These are phyloP conservation scores for Cheilinus undulatus DNA, from an alignment of 2,113 vertebrate genomes.

Conservation along the genomic window DNA sequence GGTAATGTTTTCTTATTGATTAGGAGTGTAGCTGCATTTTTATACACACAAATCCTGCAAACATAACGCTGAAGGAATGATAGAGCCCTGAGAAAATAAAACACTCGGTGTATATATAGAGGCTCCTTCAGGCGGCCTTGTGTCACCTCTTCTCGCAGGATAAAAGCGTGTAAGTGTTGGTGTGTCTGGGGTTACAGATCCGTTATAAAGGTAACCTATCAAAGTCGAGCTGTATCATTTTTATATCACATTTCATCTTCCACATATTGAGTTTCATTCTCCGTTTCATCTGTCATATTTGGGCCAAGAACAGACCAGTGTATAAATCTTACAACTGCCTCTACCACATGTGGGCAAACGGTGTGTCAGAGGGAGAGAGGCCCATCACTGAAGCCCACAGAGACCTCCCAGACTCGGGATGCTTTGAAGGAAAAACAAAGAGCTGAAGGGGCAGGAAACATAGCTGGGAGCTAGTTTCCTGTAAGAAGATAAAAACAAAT, in stretches of 20 bases:
- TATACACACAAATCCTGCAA: slow-evolving; percentile 19
- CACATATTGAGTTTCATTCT: slow-evolving; percentile 40
- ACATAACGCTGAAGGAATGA: not conserved
- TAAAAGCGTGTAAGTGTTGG: not conserved
- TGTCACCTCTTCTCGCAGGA: not conserved
- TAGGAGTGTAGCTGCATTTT: slow-evolving; percentile 39
- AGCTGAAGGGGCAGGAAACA: slow-evolving; percentile 14
- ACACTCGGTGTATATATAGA: slow-evolving; percentile 9
- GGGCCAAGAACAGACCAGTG: slow-evolving; percentile 24
- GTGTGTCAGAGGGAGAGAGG: slow-evolving; percentile 33
- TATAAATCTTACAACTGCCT: slow-evolving; percentile 51
- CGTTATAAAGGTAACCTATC: slow-evolving; percentile 28
- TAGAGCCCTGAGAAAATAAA: not conserved
- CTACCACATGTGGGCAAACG: slow-evolving; percentile 35
- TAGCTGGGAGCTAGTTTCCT: slow-evolving; percentile 4
- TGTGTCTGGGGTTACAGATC: slow-evolving; percentile 19
- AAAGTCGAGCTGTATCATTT: slow-evolving; percentile 47
- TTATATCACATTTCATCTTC: slow-evolving; percentile 49
- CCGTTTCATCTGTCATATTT: slow-evolving; percentile 54
- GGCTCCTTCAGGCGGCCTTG: slow-evolving; percentile 5
- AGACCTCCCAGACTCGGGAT: slow-evolving; percentile 37
- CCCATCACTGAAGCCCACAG: slow-evolving; percentile 15
- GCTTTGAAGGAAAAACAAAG: slow-evolving; percentile 54
- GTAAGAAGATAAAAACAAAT: slow-evolving; percentile 8
- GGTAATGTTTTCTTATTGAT: slow-evolving; percentile 61